Conservation (phyloP, 2,113 vertebrate species). For the Cettia cetti region DNA sequence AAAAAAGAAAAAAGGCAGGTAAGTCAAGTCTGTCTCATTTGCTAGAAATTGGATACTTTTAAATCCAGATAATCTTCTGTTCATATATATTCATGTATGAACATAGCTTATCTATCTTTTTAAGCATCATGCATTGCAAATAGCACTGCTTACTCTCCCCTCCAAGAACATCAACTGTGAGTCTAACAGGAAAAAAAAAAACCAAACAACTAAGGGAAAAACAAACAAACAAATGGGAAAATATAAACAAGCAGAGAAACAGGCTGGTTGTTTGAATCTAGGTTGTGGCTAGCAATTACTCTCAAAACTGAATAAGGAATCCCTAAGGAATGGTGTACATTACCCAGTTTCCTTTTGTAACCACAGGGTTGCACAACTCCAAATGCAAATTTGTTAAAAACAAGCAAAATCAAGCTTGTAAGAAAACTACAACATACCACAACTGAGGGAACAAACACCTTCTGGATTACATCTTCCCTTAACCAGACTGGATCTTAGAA, state of each 20-base stretch:
- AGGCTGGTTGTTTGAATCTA: neutral
- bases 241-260: neutral
- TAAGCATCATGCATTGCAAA: neutral
- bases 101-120: neutral
- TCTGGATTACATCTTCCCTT: neutral
- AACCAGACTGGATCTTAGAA: neutral
- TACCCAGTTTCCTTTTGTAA: neutral
- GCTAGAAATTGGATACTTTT: neutral
- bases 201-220: too few relatives aligned
- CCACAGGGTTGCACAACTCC: neutral
- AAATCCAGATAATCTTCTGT: neutral
- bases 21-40: neutral
- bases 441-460: neutral
- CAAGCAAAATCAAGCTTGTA: neutral
- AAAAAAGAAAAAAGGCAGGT: neutral
- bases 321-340: neutral
- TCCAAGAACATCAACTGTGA: neutral
- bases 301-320: neutral
- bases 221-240: accelerated
- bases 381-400: neutral
- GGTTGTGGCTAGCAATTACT: neutral
- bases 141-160: neutral
- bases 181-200: neutral
- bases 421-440: neutral
- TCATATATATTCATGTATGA: neutral